Evolutionary conservation across 1,140 invertebrate genomes (phyloP).

Genomic region (Dreissena rostriformis): DNA sequence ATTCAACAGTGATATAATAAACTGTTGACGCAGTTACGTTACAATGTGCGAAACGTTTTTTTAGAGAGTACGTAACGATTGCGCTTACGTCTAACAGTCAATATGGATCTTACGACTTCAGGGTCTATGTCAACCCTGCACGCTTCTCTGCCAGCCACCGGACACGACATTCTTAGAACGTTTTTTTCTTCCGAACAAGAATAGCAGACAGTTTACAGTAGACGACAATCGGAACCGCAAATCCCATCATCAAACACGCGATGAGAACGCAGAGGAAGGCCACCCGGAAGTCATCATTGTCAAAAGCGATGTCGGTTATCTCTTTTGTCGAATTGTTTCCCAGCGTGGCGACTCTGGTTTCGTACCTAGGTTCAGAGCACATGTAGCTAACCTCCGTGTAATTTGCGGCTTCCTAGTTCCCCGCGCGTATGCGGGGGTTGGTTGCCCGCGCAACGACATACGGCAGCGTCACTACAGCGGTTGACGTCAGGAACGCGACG

Average conservation of each 20-base stretch:
- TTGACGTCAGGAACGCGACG: neutral
- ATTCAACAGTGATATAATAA: too few species aligned
- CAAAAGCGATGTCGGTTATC: neutral
- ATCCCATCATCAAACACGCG: neutral
- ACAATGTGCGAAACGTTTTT: too few species aligned
- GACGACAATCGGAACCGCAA: too few species aligned
- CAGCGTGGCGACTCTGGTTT: neutral
- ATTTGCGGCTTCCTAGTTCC: neutral
- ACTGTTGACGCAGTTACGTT: too few species aligned
- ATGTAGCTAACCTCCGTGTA: neutral
- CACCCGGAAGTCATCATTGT: neutral
- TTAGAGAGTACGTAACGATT: too few species aligned
- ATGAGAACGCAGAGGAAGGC: neutral
- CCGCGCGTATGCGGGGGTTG: neutral
- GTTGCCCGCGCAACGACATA: neutral
- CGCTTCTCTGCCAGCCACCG: too few species aligned
- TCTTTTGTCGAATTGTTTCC: neutral
- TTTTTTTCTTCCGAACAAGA: too few species aligned
- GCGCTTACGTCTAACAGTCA: too few species aligned
- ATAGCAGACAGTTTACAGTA: too few species aligned
- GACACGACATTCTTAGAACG: too few species aligned
- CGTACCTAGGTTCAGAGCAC: neutral
- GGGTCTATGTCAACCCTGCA: too few species aligned
- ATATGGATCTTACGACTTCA: too few species aligned
- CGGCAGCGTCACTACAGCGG: conserved; percentile 9